Evolutionary conservation across 1,140 invertebrate genomes (phyloP), one percentile per base, ranked within the genome.

Genomic region (Lasaia peninsularis): DNA sequence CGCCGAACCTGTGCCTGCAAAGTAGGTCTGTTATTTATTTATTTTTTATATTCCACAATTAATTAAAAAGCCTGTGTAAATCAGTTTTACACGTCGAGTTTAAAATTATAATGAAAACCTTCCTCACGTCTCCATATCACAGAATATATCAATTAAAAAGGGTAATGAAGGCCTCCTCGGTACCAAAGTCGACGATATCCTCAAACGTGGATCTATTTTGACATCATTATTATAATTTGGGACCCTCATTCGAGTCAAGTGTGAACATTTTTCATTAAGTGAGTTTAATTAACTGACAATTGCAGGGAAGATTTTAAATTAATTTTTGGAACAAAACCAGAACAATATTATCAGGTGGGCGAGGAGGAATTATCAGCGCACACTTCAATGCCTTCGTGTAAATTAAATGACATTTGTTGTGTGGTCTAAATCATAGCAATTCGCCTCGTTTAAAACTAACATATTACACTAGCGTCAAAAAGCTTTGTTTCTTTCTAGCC

Each of bases 321-420:
- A 80, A 78, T 80, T 81, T 81, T 69, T 53, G 65, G 71, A 60
- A 67, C 66, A 69, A 75, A 76, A 82, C 77, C 66, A 59, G 65
- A 63, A 44, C 67, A 65, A 63, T 69, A 75, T 75, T 79, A 84
- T 79, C 73, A 78, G 71, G 80, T 73, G 65, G 71, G 69, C 69
- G 69, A 61, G 63, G 67, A 71, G 69, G 67, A 77, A 77, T 79
- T 83, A 83, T 82, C 77, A 80, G 72, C 16, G 16, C 60, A 71
- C 80, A 81, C 82, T 86, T 75, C 72, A 86, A 72, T 73, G 77
- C 74, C 73, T 77, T 72, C 71, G 71, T 78, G 78, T 81, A 76
- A 81, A 86, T 86, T 83, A 86, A 86, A 81, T 75, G 80, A 80
- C 76, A 85, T 77, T 80, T 75, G 35, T 60, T 34, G 64, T 52